These are phyloP conservation scores for Pangasius sanitwongsei DNA, from an alignment of 2,797 vertebrate genomes.

Conservation along the genomic window DNA sequence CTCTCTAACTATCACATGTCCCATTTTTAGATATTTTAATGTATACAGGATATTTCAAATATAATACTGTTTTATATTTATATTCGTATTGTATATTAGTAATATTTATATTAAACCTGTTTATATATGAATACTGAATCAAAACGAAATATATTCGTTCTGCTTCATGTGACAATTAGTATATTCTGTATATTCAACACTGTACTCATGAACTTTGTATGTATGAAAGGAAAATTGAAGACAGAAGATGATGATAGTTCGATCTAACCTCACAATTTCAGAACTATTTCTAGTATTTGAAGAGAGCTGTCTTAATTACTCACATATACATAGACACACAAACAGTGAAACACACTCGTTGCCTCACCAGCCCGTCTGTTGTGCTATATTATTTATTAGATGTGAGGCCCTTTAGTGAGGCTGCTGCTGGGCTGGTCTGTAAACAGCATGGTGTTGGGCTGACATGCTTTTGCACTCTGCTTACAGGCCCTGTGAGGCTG, in stretches of 20 bases:
- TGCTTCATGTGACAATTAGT: not conserved
- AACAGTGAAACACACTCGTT: conserved; percentile 44
- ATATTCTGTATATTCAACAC: not conserved
- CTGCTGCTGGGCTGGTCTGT: conserved; percentile 83
- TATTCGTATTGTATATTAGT: not conserved
- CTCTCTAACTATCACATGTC: conserved; percentile 14
- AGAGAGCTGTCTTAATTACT: conserved; percentile 39
- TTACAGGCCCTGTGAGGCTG: conserved; percentile 83
- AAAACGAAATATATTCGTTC: not conserved
- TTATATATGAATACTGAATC: not conserved
- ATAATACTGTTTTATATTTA: not conserved
- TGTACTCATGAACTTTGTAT: not conserved
- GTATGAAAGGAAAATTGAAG: not conserved
- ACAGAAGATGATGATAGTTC: not conserved
- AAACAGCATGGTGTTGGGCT: conserved; percentile 91
- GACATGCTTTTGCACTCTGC: conserved; percentile 99
- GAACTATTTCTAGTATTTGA: conserved; percentile 31
- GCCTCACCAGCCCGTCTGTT: conserved; percentile 68
- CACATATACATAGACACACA: conserved; percentile 40
- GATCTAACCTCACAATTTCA: not conserved
- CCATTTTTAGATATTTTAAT: conserved; percentile 2
- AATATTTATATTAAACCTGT: not conserved
- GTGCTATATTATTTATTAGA: conserved; percentile 77
- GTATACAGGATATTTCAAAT: not conserved
- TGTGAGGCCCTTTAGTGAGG: conserved; percentile 60